Evolutionary conservation across 2,888 invertebrate genomes (phyloP), one percentile per base, ranked within the genome.

Genomic region (Mimas tiliae): DNA sequence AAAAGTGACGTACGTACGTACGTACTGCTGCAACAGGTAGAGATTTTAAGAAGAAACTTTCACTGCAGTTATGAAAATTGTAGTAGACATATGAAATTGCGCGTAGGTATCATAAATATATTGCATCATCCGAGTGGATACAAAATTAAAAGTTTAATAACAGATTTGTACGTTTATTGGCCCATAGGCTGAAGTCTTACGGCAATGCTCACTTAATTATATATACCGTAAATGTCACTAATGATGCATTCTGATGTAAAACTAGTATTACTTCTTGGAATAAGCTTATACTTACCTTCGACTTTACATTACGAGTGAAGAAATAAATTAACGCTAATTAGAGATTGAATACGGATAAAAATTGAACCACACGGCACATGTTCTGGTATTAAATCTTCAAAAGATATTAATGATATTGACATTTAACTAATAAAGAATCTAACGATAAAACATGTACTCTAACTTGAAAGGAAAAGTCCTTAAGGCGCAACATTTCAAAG

Each of bases 101-200:
- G 2, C 34, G 53, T 14, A 42, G 6, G 16, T 38, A 21, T 58
- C 38, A 58, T 58, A 42, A 58, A 58, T 38, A 74, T 83, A 45
- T 45, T 76, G 76, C 80, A 77, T 81, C 80, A 81, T 74, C 75
- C 72, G 68, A 69, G 68, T 77, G 77, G 77, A 82, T 78, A 81
- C 81, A 76, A 82, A 70, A 72, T 64, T 69, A 66, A 74, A 75
- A 75, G 72, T 76, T 74, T 78, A 77, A 73, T 72, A 70, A 76
- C 72, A 73, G 69, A 70, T 73, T 73, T 74, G 68, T 67, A 67
- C 72, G 73, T 81, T 82, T 81, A 83, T 81, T 80, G 70, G 72
- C 71, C 73, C 71, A 80, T 82, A 81, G 85, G 81, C 65, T 73
- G 66, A 72, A 70, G 68, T 74, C 71, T 70, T 68, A 69, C 68